These are phyloP conservation scores for Drosophila insularis DNA, from an alignment of 1,140 invertebrate species.

Conservation along the genomic window DNA sequence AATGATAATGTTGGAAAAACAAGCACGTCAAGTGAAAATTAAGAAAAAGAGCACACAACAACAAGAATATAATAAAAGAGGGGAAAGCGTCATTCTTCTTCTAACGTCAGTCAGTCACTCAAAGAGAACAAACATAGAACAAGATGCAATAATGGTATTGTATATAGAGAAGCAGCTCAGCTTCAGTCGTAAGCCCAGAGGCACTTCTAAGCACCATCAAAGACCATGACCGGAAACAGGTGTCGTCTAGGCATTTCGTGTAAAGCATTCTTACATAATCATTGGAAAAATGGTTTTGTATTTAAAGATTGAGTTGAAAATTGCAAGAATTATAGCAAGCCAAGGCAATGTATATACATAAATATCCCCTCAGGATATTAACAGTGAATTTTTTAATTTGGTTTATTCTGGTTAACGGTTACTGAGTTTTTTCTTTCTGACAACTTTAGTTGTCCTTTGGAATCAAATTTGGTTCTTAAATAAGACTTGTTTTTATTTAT, in stretches of 20 bases:
- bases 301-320: background rate
- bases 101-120: constrained; percentile 31
- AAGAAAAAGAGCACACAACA: constrained; percentile 57
- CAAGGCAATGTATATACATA: background rate
- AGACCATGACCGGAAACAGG: constrained; percentile 66
- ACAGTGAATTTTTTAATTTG: too few relatives aligned
- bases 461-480: too few relatives aligned
- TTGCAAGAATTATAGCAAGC: background rate
- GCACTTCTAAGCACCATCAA: constrained; percentile 43
- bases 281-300: constrained; percentile 6
- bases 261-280: constrained; percentile 38
- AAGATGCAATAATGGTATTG: constrained; percentile 43
- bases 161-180: constrained; percentile 54
- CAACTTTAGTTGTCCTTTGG: too few relatives aligned
- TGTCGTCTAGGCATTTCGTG: constrained; percentile 57
- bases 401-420: too few relatives aligned
- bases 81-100: constrained; percentile 31
- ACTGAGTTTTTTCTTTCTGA: too few relatives aligned
- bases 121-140: constrained; percentile 12
- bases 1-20: constrained; percentile 72
- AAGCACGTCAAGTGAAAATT: constrained; percentile 77
- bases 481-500: too few relatives aligned
- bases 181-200: constrained; percentile 24
- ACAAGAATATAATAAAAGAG: constrained; percentile 1
- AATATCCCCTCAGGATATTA: too few relatives aligned